phyloP scores from a whole-genome alignment of 1,140 invertebrate species.

The Bactericera cockerelli region DNA sequence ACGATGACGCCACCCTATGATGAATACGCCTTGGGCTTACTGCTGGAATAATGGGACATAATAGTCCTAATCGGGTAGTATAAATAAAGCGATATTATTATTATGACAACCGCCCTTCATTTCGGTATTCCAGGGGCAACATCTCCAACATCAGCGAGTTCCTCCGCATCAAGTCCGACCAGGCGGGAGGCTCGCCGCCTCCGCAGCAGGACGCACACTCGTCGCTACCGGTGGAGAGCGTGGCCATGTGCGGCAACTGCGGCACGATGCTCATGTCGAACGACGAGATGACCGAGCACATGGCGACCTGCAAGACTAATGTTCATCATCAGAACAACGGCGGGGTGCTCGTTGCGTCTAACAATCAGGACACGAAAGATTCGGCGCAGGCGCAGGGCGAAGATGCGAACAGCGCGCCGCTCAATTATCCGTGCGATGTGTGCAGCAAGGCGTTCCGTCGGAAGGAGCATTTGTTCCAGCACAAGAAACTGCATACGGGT shows the following conservation, averaged over 20 bases:
- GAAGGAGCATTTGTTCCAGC: slow-evolving; percentile 44
- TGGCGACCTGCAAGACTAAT: slow-evolving; percentile 9
- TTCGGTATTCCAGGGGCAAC: too few relatives aligned
- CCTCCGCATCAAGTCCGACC: slow-evolving; percentile 23
- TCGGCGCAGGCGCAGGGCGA: neutral
- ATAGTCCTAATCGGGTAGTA: too few relatives aligned
- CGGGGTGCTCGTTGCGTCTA: neutral
- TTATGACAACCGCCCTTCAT: too few relatives aligned
- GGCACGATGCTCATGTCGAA: slow-evolving; percentile 20
- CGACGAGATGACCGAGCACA: slow-evolving; percentile 22
- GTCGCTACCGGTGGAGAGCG: neutral
- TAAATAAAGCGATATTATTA: too few relatives aligned
- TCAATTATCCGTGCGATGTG: slow-evolving; percentile 32
- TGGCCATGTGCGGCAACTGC: slow-evolving; percentile 21
- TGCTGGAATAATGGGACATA: too few relatives aligned
- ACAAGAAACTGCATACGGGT: slow-evolving; percentile 48
- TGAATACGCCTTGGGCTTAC: too few relatives aligned
- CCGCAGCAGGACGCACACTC: neutral
- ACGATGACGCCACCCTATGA: too few relatives aligned
- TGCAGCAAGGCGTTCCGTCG: slow-evolving; percentile 41
- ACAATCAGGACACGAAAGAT: neutral
- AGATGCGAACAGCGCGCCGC: slow-evolving; percentile 4
- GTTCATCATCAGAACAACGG: neutral
- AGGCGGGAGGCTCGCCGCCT: slow-evolving; percentile 7
- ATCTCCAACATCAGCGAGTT: slow-evolving; percentile 25